Base-by-base conservation (phyloP, 2,113 vertebrate genomes). In the Macrotis lagotis region DNA sequence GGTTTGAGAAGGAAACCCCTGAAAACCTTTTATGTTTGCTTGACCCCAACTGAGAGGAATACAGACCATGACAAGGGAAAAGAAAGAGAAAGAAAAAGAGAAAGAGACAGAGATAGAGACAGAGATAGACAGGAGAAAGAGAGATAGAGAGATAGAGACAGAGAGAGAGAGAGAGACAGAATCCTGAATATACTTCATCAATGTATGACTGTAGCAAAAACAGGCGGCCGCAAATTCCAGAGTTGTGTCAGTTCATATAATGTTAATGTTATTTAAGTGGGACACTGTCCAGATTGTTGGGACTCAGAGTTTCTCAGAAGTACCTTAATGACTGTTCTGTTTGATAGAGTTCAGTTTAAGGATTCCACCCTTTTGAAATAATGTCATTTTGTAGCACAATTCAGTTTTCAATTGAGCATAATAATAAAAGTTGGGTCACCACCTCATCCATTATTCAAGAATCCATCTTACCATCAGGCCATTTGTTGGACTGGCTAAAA, bases 181-280 rank as follows among this genome's bases (percentile, higher is more conserved):
- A 83, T 47, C 50, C 47, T 93, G 74, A 52, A 90, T 48, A 90
- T 96, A 92, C 37, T 92, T 94, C 88, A 88, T 91, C 92, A 94
- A 44, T 94, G 31, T 93, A 90, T 93, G 94, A 50, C 25, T 44
- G 90, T 94, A 90, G 88, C 91, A 93, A 94, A 97, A 95, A 92
- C 44, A 93, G 91, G 53, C 47, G 92, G 83, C 50, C 50, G 31
- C 88, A 94, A 91, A 96, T 93, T 95, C 91, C 90, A 96, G 48
- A 94, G 88, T 52, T 95, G 50, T 94, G 50, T 16, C 53, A 96
- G 59, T 94, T 96, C 93, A 94, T 94, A 50, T 92, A 95, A 95
- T 47, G 93, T n/a, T 92, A 91, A 88, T 83, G 89, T 92, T 92
- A 95, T 92, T 91, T 96, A 94, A 94, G 50, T 95, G 52, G 44